Percentiles rank a stretch among this genome's conserved stretches.
Conservation (phyloP, 2,888 invertebrate species). For the Spialia ferax region DNA sequence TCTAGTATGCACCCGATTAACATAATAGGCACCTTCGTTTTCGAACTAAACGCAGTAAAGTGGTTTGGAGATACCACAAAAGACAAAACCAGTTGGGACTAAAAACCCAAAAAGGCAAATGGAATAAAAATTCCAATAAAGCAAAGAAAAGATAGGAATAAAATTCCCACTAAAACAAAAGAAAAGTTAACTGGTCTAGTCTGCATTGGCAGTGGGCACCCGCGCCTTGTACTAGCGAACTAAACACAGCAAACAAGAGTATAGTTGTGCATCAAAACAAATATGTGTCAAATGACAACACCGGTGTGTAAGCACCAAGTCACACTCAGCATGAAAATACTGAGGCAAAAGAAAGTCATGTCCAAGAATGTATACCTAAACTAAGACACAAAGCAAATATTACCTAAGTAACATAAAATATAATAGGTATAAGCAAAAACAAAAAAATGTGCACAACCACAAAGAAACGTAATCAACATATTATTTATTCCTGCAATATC, state of each 20-base stretch:
- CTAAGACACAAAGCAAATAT: neutral
- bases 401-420: too few relatives aligned
- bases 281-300: slow-evolving; percentile 8
- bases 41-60: slow-evolving; percentile 8
- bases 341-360: slow-evolving; percentile 1
- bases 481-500: too few relatives aligned
- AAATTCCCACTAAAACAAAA: neutral
- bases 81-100: neutral
- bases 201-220: neutral
- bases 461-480: too few relatives aligned
- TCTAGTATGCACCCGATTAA: slow-evolving; percentile 10
- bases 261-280: slow-evolving; percentile 2
- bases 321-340: neutral
- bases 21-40: neutral
- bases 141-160: neutral
- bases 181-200: slow-evolving; percentile 1
- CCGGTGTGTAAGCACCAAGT: slow-evolving; percentile 2
- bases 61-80: neutral
- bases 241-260: neutral
- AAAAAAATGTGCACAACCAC: neutral
- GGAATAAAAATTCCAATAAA: neutral
- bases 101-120: neutral
- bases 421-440: neutral
- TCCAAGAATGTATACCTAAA: slow-evolving; percentile 10
- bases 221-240: slow-evolving; percentile 3